Evolutionary conservation across 2,113 vertebrate species (phyloP), one percentile per base, ranked within the genome.

Genomic region (Gasterosteus nipponicus): DNA sequence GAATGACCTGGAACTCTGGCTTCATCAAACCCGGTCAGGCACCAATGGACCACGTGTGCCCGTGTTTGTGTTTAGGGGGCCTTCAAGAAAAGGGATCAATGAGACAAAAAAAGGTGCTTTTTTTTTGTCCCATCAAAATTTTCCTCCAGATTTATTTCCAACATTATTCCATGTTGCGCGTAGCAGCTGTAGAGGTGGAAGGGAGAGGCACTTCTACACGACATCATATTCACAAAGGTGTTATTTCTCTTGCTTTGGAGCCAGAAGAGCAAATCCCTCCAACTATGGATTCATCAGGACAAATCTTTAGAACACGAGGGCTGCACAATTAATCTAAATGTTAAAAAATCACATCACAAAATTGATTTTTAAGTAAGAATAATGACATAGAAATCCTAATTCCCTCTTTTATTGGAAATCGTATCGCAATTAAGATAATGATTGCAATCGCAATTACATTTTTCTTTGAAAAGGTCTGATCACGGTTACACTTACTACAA

Each of bases 1-100:
- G 22, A 26, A 80, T 78, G 81, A 66, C 67, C 77, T 82, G 86
- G 58, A 90, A 83, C 83, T 81, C 15, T 59, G 63, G 70, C 38
- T 79, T 73, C 35, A 81, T 87, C 88, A 71, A 60, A 80, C 68
- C 64, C 85, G 79, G 87, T 86, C 86, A 84, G 57, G 82, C 83
- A 83, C 56, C 67, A 44, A 9, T 74, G 64, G 71, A 72, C 56
- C 75, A 14, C 35, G 75, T 59, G 58, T 19, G 33, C 49, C 39
- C 41, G 54, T 70, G 58, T 72, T 60, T 57, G 69, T 49, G 47
- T 68, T 58, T 64, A 35, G 47, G 71, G 56, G 60, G 39, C 59
- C 29, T 39, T 46, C 47, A 38, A 16, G 62, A 54, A 69, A 49
- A 35, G n/a, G 63, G 44, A 58, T 70, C 35, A 73, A 33, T 73